A percentile compares a stretch with the other conserved stretches of the same genome.
Evolutionary conservation across 2,797 vertebrate genomes (phyloP).

Genomic region (Esox lucius): DNA sequence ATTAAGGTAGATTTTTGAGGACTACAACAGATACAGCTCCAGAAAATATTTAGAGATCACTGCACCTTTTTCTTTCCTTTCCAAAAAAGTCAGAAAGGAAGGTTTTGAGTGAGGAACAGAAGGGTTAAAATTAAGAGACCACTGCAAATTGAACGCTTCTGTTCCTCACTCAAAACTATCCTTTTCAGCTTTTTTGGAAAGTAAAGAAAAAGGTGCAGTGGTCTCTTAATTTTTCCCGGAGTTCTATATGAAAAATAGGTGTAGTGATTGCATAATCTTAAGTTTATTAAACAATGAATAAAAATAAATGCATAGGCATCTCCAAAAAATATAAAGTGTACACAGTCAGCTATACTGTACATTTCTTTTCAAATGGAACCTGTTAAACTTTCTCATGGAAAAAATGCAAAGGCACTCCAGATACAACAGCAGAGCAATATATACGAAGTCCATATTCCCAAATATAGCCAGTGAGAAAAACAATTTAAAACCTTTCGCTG

Average conservation of each 20-base stretch:
- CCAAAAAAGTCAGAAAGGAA: no score
- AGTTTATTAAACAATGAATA: slow-evolving; percentile 81
- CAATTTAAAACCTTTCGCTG: slow-evolving; percentile 13
- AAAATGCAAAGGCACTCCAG: slow-evolving; percentile 76
- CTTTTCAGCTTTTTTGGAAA: no score
- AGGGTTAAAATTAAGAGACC: no score
- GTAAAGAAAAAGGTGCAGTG: no score
- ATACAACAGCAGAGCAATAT: slow-evolving; percentile 53
- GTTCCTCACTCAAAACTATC: no score
- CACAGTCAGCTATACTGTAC: slow-evolving; percentile 60
- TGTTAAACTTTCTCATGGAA: slow-evolving; percentile 41
- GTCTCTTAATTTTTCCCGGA: no score
- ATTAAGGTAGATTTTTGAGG: neutral
- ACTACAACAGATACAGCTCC: neutral
- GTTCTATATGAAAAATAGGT: slow-evolving; percentile 13
- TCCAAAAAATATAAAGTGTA: slow-evolving; percentile 79
- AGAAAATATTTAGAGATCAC: no score
- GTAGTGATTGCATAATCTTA: slow-evolving; percentile 65
- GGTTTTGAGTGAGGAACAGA: no score
- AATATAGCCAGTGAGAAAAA: slow-evolving; percentile 18
- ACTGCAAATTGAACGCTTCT: no score
- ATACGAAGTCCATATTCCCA: slow-evolving; percentile 27
- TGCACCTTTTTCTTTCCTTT: no score
- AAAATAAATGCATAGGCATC: slow-evolving; percentile 79
- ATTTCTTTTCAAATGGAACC: slow-evolving; percentile 50